Evolutionary conservation across 2,888 invertebrate species (phyloP).

Genomic region (Nudaria mundana): DNA sequence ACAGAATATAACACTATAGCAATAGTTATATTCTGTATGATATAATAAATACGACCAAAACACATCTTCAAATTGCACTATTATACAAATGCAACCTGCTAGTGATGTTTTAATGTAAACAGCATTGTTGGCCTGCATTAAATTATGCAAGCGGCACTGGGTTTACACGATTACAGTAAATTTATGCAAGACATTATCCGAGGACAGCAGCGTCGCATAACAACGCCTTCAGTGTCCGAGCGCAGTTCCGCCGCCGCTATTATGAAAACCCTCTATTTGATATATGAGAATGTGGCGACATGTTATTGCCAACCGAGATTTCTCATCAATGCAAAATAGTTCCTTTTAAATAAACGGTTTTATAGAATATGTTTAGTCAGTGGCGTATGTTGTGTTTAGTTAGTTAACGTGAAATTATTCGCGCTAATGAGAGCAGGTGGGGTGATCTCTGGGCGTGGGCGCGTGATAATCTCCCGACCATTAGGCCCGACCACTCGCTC

Average conservation of each 20-base stretch:
- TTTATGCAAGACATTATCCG: slow-evolving; percentile 79
- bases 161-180: slow-evolving; percentile 73
- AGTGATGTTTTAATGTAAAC: slow-evolving; percentile 48
- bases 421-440: slow-evolving; percentile 66
- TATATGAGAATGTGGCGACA: slow-evolving; percentile 63
- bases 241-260: slow-evolving; percentile 56
- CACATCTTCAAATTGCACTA: background rate
- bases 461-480: slow-evolving; percentile 76
- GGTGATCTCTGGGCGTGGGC: slow-evolving; percentile 53
- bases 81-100: slow-evolving; percentile 34
- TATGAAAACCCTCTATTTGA: slow-evolving; percentile 69
- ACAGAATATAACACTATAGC: too few relatives aligned
- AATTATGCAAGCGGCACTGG: slow-evolving; percentile 69
- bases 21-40: too few relatives aligned
- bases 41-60: too few relatives aligned
- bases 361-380: too few relatives aligned
- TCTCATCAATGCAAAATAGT: slow-evolving; percentile 61
- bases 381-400: too few relatives aligned
- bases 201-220: slow-evolving; percentile 74
- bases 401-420: slow-evolving; percentile 52
- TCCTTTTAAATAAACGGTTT: too few relatives aligned
- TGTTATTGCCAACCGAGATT: slow-evolving; percentile 66
- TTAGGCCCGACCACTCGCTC: slow-evolving; percentile 79
- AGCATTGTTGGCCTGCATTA: slow-evolving; percentile 63
- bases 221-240: slow-evolving; percentile 76